These are phyloP conservation scores for Plagodis pulveraria DNA, from an alignment of 2,888 invertebrate species.

Conservation along the genomic window DNA sequence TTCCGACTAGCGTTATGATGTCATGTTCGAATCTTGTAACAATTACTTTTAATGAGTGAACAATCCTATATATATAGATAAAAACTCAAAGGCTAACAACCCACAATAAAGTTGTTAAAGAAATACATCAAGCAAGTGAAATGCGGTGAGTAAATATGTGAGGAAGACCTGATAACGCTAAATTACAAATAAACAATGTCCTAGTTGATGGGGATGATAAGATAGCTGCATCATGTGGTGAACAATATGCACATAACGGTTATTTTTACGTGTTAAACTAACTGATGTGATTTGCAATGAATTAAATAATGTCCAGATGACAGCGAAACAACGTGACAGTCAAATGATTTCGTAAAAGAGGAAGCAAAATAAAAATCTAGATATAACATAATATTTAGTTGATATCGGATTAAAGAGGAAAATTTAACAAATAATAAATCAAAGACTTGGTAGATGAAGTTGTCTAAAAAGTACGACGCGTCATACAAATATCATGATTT, in stretches of 20 bases:
- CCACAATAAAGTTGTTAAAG: constrained; percentile 24
- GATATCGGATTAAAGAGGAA: too few relatives aligned
- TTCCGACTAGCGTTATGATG: too few relatives aligned
- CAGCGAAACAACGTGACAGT: too few relatives aligned
- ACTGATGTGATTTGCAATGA: constrained; percentile 22
- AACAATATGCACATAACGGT: constrained; percentile 25
- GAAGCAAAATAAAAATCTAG: too few relatives aligned
- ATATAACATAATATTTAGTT: too few relatives aligned
- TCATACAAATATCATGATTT: too few relatives aligned
- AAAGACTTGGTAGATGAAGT: too few relatives aligned
- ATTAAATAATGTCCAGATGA: neutral
- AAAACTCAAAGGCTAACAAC: constrained; percentile 16
- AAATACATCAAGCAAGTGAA: constrained; percentile 40
- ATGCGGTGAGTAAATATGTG: constrained; percentile 45
- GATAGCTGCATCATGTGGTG: constrained; percentile 42
- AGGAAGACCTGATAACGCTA: constrained; percentile 39
- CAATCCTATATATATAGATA: constrained; percentile 9
- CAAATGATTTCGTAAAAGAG: too few relatives aligned
- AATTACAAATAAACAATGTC: constrained; percentile 44
- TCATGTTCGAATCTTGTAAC: too few relatives aligned
- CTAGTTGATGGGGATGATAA: constrained; percentile 48
- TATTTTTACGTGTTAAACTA: constrained; percentile 29
- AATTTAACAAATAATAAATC: too few relatives aligned
- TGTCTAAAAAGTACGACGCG: too few relatives aligned
- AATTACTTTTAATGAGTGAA: neutral